Percentiles rank a stretch among this genome's conserved stretches.
Evolutionary conservation across 2,888 invertebrate genomes (phyloP).

Genomic region (Euclidia mi): DNA sequence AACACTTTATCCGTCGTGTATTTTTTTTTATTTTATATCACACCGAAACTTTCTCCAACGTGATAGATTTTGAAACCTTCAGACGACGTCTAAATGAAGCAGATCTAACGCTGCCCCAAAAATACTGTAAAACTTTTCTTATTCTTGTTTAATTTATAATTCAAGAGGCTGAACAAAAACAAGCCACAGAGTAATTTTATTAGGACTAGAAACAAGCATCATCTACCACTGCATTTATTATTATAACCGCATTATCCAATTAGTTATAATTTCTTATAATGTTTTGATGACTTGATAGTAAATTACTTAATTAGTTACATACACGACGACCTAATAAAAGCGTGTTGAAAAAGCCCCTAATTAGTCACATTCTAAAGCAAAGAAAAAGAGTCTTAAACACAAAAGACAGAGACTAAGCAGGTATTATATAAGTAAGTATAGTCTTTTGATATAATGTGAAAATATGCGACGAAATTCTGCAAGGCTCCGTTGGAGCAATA

Average conservation of each 20-base stretch:
- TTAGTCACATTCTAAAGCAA: conserved; percentile 1
- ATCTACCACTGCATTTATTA: conserved; percentile 31
- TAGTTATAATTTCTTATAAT: conserved; percentile 29
- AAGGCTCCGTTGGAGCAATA: conserved; percentile 10
- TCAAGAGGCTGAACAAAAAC: conserved; percentile 40
- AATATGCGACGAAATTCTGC: conserved; percentile 18
- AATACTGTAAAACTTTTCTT: conserved; percentile 45
- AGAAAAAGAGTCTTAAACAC: no score
- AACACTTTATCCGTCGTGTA: conserved; percentile 20
- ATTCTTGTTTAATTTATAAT: conserved; percentile 48
- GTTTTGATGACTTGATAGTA: conserved; percentile 6
- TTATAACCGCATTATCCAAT: conserved; percentile 34
- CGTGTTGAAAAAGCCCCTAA: background rate
- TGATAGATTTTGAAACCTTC: conserved; percentile 47
- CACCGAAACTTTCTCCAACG: conserved; percentile 33
- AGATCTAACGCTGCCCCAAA: conserved; percentile 39
- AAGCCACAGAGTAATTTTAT: conserved; percentile 40
- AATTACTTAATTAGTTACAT: no score
- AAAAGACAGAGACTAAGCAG: no score
- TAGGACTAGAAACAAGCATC: conserved; percentile 32
- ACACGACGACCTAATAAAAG: no score
- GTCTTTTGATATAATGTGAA: conserved; percentile 11
- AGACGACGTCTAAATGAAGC: conserved; percentile 38
- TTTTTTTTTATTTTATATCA: conserved; percentile 32
- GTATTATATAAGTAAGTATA: no score